Evolutionary conservation across 2,797 vertebrate genomes (phyloP), one percentile per base, ranked within the genome.

Genomic region (Sternarchorhynchus goeldii): DNA sequence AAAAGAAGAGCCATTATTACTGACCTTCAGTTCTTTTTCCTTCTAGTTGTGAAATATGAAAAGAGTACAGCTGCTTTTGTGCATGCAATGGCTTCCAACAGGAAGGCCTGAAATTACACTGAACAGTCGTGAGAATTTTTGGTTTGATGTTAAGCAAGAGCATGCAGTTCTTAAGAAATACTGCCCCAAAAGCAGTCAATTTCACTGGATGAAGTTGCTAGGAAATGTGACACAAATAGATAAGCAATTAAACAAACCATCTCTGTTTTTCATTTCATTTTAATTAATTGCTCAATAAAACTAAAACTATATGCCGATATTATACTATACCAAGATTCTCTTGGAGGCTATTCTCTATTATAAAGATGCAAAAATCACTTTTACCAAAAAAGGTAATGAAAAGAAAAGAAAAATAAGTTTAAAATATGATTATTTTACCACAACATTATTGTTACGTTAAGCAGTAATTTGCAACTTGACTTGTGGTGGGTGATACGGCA

Each of bases 281-380:
- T 70, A 75, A 75, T 70, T 58, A 67, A 31, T 45, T 3, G 71
- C 10, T 32, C 7, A 14, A 36, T 21, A 75, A 69, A 78, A 72
- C 16, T 29, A 25, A 25, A 25, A 25, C 25, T 25, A 25, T 25
- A 25, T 25, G 25, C 25, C 25, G 1, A 25, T 25, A 25, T 25
- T 25, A 25, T 25, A 25, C 25, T 25, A 65, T 20, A 56, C 20
- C 14, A 63, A 2, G 2, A 5, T 41, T 62, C 64, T 21, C 31
- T 62, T 32, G 4, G 57, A 67, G 62, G 59, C 32, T 25, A n/a
- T 63, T 62, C 55, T 32, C 68, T 60, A 78, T 7, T 55, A 68
- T 56, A 36, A 53, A 55, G 62, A 29, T 36, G 57, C 55, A 16
- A 1, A 12, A 50, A 50, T 2, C 14, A 12, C 8, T 50, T 14